Conservation (phyloP, 2,888 invertebrate species). For the Tetranychus truncatus region DNA sequence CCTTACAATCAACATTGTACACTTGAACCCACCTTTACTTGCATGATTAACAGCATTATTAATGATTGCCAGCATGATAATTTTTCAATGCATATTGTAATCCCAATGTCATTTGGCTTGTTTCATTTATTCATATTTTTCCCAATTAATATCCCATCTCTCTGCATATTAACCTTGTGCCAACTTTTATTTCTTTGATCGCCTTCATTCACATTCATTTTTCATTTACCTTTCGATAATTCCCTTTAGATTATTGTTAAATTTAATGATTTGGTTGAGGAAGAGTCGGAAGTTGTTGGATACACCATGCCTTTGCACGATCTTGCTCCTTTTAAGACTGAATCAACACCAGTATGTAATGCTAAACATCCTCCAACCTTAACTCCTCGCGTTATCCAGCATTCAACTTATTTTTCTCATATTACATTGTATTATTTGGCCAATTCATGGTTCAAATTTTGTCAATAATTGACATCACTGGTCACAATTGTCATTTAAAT, state of each 20-base stretch:
- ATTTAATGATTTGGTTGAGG: slow-evolving; percentile 5
- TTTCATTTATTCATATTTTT: too few species aligned
- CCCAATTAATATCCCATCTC: neutral
- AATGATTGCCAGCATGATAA: neutral
- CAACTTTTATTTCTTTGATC: neutral
- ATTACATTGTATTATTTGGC: too few species aligned
- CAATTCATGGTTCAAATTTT: neutral
- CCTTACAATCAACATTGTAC: neutral
- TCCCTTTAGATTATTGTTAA: slow-evolving; percentile 2
- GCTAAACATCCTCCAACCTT: neutral
- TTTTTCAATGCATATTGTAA: neutral
- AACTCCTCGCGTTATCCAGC: neutral
- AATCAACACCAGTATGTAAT: slow-evolving; percentile 19
- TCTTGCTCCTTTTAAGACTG: slow-evolving; percentile 5
- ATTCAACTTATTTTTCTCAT: too few species aligned
- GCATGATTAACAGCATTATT: neutral
- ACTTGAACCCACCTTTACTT: neutral
- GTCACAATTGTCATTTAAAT: too few species aligned
- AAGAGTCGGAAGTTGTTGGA: neutral
- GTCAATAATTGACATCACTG: neutral
- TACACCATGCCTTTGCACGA: slow-evolving; percentile 14
- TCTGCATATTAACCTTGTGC: neutral
- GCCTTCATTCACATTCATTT: neutral
- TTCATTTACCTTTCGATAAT: neutral
- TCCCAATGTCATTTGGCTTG: neutral